phyloP scores from a whole-genome alignment of 2,113 vertebrate genomes.

The Aphelocoma coerulescens region DNA sequence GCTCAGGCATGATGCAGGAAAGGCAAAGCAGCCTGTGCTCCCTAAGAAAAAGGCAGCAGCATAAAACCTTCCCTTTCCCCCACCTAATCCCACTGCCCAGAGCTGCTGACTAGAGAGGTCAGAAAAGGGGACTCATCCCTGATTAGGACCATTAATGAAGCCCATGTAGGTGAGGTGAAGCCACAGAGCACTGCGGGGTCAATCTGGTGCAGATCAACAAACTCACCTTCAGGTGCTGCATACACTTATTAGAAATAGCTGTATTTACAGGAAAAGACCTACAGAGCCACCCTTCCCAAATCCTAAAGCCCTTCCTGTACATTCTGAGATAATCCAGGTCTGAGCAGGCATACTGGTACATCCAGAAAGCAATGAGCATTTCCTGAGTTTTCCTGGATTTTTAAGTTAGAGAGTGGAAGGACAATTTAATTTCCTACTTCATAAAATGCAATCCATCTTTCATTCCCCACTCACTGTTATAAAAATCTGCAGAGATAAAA shows the following conservation, averaged over 20 bases:
- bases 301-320: not conserved
- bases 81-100: not conserved
- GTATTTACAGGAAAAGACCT: not conserved
- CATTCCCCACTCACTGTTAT: not conserved
- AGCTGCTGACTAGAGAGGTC: not conserved
- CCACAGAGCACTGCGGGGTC: not conserved
- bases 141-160: not conserved
- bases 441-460: not conserved
- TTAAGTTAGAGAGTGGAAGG: not conserved
- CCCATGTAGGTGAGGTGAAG: not conserved
- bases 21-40: not conserved
- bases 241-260: not conserved
- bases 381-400: not conserved
- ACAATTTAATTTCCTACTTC: not conserved
- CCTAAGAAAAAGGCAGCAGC: not conserved
- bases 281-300: not conserved
- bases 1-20: not conserved
- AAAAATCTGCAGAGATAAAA: not conserved
- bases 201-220: not conserved
- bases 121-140: not conserved
- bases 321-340: not conserved
- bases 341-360: not conserved
- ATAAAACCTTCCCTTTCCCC: not conserved
- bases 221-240: not conserved
- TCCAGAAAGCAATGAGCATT: not conserved